phyloP scores from a whole-genome alignment of 2,888 invertebrate genomes.

The Eremobia ochroleuca region DNA sequence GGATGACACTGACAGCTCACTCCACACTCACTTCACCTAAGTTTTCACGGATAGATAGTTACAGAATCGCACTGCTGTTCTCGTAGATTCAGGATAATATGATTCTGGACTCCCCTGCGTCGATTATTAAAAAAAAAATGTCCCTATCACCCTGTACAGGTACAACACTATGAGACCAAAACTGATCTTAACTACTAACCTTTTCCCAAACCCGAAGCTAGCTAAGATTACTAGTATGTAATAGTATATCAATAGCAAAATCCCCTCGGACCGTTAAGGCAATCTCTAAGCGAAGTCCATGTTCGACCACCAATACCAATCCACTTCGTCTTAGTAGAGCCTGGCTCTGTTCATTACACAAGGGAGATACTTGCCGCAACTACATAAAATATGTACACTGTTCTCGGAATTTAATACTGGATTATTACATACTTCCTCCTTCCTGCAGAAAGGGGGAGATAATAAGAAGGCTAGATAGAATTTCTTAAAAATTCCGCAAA shows the following conservation, averaged over 20 bases:
- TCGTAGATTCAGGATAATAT: too few relatives aligned
- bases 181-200: neutral
- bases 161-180: neutral
- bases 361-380: constrained; percentile 49
- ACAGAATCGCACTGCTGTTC: too few relatives aligned
- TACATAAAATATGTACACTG: constrained; percentile 50
- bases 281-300: constrained; percentile 53
- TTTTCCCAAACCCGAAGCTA: neutral
- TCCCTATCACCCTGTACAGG: too few relatives aligned
- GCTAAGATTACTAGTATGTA: constrained; percentile 40
- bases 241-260: constrained; percentile 41
- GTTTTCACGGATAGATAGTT: too few relatives aligned
- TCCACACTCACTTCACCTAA: too few relatives aligned
- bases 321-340: constrained; percentile 60
- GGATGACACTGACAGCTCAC: too few relatives aligned
- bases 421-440: constrained; percentile 29
- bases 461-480: neutral
- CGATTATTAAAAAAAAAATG: too few relatives aligned
- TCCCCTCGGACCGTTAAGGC: constrained; percentile 55
- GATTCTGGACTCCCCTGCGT: too few relatives aligned
- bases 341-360: constrained; percentile 56
- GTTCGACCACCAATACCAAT: constrained; percentile 62
- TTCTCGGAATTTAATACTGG: constrained; percentile 49
- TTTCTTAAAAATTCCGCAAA: too few relatives aligned
- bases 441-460: neutral